Conservation (phyloP, 1,140 invertebrate genomes). For the Cotesia glomerata region DNA sequence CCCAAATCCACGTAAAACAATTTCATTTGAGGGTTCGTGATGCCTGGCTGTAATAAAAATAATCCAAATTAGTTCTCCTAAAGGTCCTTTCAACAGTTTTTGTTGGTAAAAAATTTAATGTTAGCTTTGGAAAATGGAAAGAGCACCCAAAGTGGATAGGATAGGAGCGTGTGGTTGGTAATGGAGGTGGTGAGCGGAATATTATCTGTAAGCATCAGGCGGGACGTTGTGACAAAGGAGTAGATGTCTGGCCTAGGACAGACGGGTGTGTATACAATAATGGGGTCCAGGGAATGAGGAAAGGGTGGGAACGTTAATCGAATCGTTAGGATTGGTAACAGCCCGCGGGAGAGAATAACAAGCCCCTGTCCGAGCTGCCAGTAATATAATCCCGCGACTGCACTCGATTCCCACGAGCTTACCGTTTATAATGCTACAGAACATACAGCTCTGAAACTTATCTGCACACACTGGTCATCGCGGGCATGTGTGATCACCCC, state of each 20-base stretch:
- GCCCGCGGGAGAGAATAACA: constrained; percentile 11
- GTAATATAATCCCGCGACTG: constrained; percentile 18
- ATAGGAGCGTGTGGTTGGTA: too few relatives aligned
- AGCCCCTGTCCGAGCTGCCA: background rate
- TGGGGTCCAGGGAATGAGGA: background rate
- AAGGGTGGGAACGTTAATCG: constrained; percentile 13
- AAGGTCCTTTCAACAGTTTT: too few relatives aligned
- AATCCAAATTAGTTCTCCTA: background rate
- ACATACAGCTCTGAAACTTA: background rate
- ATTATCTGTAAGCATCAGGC: background rate
- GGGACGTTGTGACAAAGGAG: background rate
- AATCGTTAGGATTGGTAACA: constrained; percentile 25
- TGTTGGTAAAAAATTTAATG: too few relatives aligned
- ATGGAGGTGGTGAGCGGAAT: background rate
- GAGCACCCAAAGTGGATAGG: too few relatives aligned
- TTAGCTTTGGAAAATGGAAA: too few relatives aligned
- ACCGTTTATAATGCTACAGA: background rate
- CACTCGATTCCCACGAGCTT: constrained; percentile 13
- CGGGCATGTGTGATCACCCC: too few relatives aligned
- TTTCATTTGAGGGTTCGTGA: constrained; percentile 76
- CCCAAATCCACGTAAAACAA: constrained; percentile 72
- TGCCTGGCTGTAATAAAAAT: constrained; percentile 70
- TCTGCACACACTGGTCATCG: background rate
- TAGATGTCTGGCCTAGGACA: background rate
- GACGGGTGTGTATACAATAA: background rate